phyloP scores from a whole-genome alignment of 2,113 vertebrate genomes.

The Pachycephala philippinensis region DNA sequence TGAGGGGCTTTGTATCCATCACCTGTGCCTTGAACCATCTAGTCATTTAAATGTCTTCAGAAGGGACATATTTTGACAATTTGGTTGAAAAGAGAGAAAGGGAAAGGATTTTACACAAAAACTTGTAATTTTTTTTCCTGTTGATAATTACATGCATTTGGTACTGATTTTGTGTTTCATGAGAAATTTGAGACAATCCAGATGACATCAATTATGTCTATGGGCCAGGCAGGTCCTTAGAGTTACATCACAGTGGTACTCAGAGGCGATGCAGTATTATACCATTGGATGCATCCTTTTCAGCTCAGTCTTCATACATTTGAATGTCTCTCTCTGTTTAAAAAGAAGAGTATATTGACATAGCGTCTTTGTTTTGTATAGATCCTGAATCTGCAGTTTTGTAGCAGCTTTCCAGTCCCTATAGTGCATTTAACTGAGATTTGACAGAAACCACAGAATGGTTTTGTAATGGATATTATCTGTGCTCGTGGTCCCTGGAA shows the following conservation, averaged over 20 bases:
- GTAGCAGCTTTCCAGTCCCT: constrained; percentile 49
- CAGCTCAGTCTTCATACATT: not conserved
- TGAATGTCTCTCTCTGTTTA: not conserved
- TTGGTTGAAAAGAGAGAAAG: not conserved
- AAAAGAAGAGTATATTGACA: not conserved
- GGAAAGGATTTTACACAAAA: not conserved
- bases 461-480: constrained; percentile 64
- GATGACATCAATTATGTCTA: not conserved
- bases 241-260: not conserved
- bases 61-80: not conserved
- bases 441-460: constrained; percentile 62
- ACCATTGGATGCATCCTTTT: not conserved
- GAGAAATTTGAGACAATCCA: not conserved
- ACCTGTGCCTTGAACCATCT: not conserved
- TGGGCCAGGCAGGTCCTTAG: not conserved
- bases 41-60: not conserved
- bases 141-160: not conserved
- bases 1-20: not conserved
- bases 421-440: constrained; percentile 64
- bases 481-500: constrained; percentile 64
- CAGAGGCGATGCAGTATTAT: not conserved
- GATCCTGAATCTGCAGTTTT: constrained; percentile 67
- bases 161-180: not conserved
- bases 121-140: rapidly evolving
- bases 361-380: constrained; percentile 45